Conservation (phyloP, 2,888 invertebrate species). For the Chrysina gloriosa region DNA sequence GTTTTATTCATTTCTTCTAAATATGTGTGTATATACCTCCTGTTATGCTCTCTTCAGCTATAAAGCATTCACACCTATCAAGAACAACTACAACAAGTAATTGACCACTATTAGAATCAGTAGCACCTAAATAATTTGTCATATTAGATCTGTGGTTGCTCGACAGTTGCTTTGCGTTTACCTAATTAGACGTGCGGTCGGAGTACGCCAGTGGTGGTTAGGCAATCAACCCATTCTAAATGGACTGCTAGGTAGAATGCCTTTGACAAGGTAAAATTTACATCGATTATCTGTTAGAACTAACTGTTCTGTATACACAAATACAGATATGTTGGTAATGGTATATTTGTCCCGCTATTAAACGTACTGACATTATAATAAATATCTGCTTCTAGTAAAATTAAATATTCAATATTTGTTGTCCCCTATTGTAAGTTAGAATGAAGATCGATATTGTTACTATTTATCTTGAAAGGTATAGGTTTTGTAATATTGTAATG, state of each 20-base stretch:
- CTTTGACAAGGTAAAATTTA: conserved; percentile 7
- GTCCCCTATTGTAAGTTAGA: too few relatives aligned
- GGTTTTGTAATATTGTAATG: too few relatives aligned
- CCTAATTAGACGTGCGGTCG: conserved; percentile 17
- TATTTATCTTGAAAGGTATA: too few relatives aligned
- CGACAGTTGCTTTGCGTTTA: conserved; percentile 25
- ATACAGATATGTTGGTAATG: neutral
- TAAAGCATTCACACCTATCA: neutral
- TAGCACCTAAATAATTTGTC: conserved; percentile 20
- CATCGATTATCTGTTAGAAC: neutral
- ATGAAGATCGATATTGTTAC: too few relatives aligned
- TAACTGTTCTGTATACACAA: neutral
- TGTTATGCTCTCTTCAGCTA: neutral
- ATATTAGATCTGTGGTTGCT: neutral
- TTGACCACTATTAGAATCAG: neutral
- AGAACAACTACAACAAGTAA: too few relatives aligned
- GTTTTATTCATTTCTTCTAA: neutral
- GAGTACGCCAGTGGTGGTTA: conserved; percentile 11
- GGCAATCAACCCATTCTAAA: conserved; percentile 10
- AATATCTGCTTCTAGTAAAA: too few relatives aligned
- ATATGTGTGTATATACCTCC: neutral
- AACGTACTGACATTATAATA: too few relatives aligned
- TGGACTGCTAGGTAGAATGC: neutral
- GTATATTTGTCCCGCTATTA: neutral
- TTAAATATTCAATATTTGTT: too few relatives aligned